Evolutionary conservation across 2,113 vertebrate genomes (phyloP), one percentile per base, ranked within the genome.

Genomic region (Todiramphus chloris): DNA sequence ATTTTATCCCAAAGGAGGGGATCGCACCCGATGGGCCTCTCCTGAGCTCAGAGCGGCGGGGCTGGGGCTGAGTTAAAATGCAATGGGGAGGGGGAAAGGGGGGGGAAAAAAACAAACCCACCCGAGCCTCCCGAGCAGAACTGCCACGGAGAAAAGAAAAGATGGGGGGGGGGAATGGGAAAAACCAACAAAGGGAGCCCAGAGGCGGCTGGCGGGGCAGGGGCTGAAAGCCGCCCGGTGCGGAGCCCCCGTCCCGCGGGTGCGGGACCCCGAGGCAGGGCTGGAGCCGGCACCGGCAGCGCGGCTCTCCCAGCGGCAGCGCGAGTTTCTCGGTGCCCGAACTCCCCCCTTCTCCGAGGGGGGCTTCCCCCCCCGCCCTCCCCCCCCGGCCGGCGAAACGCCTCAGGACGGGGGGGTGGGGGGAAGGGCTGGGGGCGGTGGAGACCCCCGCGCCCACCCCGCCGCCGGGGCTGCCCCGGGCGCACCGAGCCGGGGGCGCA

Each of bases 181-280:
- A 64, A 56, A 56, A 68, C 25, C 93, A 94, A 96, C 77, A 86
- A 93, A 93, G 85, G 37, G 70, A 83, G 72, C 70, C 64, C 39
- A 14, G 73, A 55, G 72, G 35, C 43, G 41, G 75, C 63, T 23
- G 74, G 82, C 27, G 16, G 51, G 64, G 46, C 56, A 81, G 46
- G 73, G 59, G 59, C 55, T 16, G 24, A 35, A 62, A 33, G 31
- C 59, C 24, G 12, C n/a, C 37, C 37, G 44, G 39, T 12, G 72
- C 63, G 41, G 21, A 55, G 60, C 53, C 73, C 60, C 56, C 31
- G 43, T n/a, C 21, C 70, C 27, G 59, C 60, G 80, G 86, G 21
- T n/a, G 91, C 86, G 74, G 74, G 86, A 62, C 68, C 75, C 87
- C 68, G 27, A 23, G 43, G 55, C 66, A 48, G 69, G 31, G 50